phyloP scores from a whole-genome alignment of 53 echinoderm and acorn worm species.

The Paracentrotus lividus region DNA sequence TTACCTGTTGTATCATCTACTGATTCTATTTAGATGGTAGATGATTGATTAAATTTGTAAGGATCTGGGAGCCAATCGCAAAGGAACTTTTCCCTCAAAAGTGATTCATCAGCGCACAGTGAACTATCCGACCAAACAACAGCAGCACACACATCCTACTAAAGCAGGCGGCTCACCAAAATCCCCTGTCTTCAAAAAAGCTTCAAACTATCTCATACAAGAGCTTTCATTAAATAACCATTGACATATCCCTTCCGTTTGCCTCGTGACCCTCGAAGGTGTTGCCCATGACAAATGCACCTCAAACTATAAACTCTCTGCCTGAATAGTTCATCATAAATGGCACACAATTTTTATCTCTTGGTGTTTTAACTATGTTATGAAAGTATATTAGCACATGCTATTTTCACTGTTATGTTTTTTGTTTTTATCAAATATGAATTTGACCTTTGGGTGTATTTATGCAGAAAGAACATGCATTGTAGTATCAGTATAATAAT shows the following conservation, averaged over 20 bases:
- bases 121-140: not conserved
- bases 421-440: not conserved
- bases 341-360: not conserved
- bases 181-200: constrained; percentile 1
- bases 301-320: not conserved
- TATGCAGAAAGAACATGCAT: not conserved
- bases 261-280: not conserved
- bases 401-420: not conserved
- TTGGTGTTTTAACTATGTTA: not conserved
- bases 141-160: not conserved
- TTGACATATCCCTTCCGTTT: constrained; percentile 41
- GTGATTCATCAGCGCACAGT: not conserved
- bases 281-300: not conserved
- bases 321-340: constrained; percentile 20
- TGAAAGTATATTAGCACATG: not conserved
- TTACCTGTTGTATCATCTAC: no score
- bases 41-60: no score
- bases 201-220: constrained; percentile 41
- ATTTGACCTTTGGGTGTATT: not conserved
- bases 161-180: not conserved
- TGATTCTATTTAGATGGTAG: no score
- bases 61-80: not conserved
- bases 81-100: not conserved
- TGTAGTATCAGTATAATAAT: not conserved
- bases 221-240: not conserved